Evolutionary conservation across 1,140 invertebrate species (phyloP), one percentile per base, ranked within the genome.

Genomic region (Globodera ellingtonae): DNA sequence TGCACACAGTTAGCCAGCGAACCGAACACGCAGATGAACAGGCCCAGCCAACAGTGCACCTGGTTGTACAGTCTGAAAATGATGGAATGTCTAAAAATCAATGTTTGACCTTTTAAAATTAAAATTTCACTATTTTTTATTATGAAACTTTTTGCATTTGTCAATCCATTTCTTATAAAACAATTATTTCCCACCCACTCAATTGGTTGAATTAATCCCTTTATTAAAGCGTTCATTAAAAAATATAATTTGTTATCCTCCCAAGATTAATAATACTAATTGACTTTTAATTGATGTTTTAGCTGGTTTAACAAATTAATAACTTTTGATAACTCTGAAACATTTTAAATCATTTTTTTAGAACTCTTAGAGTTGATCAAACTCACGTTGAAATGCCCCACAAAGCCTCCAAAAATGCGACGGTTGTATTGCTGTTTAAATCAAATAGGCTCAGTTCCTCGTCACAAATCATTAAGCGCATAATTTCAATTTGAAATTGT

Each of bases 371-470:
- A 35, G 3, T 35, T 35, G 35, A 35, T 52, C 18, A 52, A 72
- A 78, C 86, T 78, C 81, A 86, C 85, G 81, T 87, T 47, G 86
- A 88, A 48, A 88, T 71, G 66, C 79, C 70, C 59, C 87, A 83
- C 18, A 86, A 83, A 6, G 86, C 79, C 44, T 86, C 84, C 35
- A 86, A 67, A 66, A 87, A 87, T 24, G 75, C 59, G 6, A 86
- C n/a, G 6, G 85, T 86, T 13, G 71, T 62, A 35, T 75, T 86
- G 62, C 85, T 77, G 48, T 62, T 81, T 52, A 86, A 66, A 67
- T 86, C 84, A 77, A 86, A 86, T 21, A 86, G 84, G n/a, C 80
- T 79, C 9, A 86, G 70, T 59, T 87, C 86, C 70, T 75, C 69
- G 78, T 86, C 76, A 75, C 85, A 86, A 52, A 86, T 87, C 85